Evolutionary conservation across 1,140 invertebrate genomes (phyloP).

Genomic region (Trichoplusia ni): DNA sequence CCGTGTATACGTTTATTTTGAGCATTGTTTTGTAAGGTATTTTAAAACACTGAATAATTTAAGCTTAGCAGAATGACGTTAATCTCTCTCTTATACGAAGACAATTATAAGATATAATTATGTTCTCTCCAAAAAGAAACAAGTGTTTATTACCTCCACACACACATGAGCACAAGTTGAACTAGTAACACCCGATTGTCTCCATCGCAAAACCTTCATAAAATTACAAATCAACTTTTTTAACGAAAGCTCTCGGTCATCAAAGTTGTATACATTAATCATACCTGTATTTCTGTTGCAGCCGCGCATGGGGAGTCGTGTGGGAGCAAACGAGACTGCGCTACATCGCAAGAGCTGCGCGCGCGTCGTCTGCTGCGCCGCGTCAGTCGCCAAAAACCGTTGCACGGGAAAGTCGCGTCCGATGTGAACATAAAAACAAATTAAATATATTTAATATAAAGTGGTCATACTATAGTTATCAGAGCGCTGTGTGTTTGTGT

Average conservation of each 20-base stretch:
- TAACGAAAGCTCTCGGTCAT: conserved; percentile 45
- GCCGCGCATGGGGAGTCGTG: neutral
- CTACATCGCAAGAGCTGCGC: conserved; percentile 31
- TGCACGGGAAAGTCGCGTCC: neutral
- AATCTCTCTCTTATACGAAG: too few species aligned
- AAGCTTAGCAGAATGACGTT: too few species aligned
- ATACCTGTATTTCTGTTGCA: conserved; percentile 41
- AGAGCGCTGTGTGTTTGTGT: neutral
- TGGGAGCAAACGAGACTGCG: conserved; percentile 30
- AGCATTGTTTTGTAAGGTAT: too few species aligned
- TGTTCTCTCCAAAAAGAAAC: neutral
- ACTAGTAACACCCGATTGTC: conserved; percentile 31
- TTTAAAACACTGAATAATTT: too few species aligned
- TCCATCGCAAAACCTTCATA: conserved; percentile 28
- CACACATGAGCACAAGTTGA: neutral
- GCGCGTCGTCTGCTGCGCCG: conserved; percentile 31
- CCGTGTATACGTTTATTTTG: too few species aligned
- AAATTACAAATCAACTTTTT: conserved; percentile 49
- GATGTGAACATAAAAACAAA: neutral
- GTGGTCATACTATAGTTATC: neutral
- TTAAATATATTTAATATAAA: neutral
- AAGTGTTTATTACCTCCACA: neutral
- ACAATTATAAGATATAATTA: conserved; percentile 4
- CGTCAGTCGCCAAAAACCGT: conserved; percentile 42
- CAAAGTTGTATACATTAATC: conserved; percentile 36